phyloP scores from a whole-genome alignment of 2,797 vertebrate genomes.

The Sorex maritimensis region DNA sequence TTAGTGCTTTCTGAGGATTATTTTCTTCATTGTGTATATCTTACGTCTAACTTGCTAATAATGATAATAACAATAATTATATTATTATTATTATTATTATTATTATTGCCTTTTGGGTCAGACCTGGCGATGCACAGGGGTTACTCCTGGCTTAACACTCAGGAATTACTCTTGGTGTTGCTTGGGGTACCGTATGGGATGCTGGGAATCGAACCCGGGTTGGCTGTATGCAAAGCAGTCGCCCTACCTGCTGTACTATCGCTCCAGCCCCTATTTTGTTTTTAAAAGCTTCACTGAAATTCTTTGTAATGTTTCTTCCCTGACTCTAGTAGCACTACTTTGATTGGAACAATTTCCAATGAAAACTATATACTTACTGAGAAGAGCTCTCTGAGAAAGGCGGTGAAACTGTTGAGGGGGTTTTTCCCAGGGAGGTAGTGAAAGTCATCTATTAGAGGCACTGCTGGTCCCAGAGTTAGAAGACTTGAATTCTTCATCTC shows the following conservation, averaged over 20 bases:
- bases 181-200: no score
- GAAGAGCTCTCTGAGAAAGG: slow-evolving; percentile 19
- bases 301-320: slow-evolving; percentile 51
- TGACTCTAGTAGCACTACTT: background rate
- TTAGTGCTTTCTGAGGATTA: background rate
- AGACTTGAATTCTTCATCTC: background rate
- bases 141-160: no score
- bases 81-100: no score
- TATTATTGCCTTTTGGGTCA: no score
- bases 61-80: no score
- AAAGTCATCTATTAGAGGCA: slow-evolving; percentile 5
- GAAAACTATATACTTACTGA: background rate
- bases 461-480: slow-evolving; percentile 19
- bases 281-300: slow-evolving; percentile 55
- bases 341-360: background rate
- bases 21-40: slow-evolving; percentile 41
- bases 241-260: no score
- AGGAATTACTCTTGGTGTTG: no score
- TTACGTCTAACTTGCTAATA: background rate
- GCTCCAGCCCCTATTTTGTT: background rate
- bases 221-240: no score
- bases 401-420: background rate
- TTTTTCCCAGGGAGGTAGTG: slow-evolving; percentile 12
- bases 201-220: no score
- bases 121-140: no score